These are phyloP conservation scores for Ctenosaura bakeri DNA, from an alignment of 2,797 vertebrate genomes.

Conservation along the genomic window DNA sequence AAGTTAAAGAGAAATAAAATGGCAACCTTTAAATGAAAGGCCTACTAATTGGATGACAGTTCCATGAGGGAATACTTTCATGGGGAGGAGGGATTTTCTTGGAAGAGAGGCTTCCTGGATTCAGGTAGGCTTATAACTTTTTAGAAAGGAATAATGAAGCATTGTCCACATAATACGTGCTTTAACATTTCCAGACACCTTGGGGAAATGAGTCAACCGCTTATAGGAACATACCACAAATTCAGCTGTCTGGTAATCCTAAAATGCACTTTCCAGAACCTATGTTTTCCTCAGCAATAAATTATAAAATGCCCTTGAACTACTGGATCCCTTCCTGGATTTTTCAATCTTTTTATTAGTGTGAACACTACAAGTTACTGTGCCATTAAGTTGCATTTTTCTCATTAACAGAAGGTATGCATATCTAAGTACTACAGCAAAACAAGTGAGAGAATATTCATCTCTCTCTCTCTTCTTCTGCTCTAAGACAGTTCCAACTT, in stretches of 20 bases:
- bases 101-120: not conserved
- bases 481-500: not conserved
- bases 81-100: not conserved
- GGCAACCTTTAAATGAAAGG: not conserved
- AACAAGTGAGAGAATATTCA: not conserved
- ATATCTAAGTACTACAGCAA: not conserved
- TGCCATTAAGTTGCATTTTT: not conserved
- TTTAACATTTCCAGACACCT: constrained; percentile 57
- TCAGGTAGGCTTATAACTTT: not conserved
- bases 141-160: constrained; percentile 19
- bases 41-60: not conserved
- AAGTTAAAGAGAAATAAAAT: not conserved
- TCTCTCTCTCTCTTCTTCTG: not conserved
- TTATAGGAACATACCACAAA: constrained; percentile 43
- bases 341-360: not conserved
- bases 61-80: not conserved
- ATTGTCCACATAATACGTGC: constrained; percentile 33
- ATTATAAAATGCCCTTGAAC: constrained; percentile 45
- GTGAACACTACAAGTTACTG: no score
- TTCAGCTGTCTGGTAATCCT: constrained; percentile 57
- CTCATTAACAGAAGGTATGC: not conserved
- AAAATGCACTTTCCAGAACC: constrained; percentile 57
- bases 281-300: constrained; percentile 37
- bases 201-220: constrained; percentile 55
- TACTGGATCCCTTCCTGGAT: constrained; percentile 29